A percentile compares a stretch with the other conserved stretches of the same genome.
Evolutionary conservation across 2,888 invertebrate species (phyloP).

Genomic region (Palloptera scutellata): DNA sequence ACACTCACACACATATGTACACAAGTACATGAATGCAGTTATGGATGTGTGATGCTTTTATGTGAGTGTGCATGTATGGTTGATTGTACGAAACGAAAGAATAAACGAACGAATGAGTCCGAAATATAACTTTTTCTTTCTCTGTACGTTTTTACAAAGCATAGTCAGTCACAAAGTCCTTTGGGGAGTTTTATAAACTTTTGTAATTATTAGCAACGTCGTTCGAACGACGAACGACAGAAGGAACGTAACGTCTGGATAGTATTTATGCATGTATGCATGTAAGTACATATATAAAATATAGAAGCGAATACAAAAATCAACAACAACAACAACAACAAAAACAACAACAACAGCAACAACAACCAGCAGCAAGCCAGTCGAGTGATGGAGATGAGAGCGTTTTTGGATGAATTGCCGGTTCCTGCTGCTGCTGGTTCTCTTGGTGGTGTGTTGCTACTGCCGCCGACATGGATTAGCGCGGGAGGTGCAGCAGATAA

Average conservation of each 20-base stretch:
- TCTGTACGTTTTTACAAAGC: conserved; percentile 25
- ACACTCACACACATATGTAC: too few relatives aligned
- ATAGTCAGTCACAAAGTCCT: conserved; percentile 41
- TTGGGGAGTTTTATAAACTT: conserved; percentile 49
- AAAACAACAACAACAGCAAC: background rate
- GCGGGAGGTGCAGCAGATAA: conserved; percentile 19
- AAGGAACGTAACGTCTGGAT: too few relatives aligned
- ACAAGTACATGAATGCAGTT: background rate
- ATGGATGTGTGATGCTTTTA: conserved; percentile 1
- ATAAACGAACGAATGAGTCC: background rate
- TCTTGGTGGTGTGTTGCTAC: conserved; percentile 32
- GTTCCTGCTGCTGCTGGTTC: background rate
- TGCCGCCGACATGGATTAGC: conserved; percentile 36
- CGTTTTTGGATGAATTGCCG: too few relatives aligned
- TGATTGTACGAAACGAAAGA: conserved; percentile 1
- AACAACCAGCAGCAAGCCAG: conserved; percentile 25
- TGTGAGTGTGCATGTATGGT: conserved; percentile 10
- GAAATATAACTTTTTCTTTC: conserved; percentile 37
- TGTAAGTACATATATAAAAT: too few relatives aligned
- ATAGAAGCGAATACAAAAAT: too few relatives aligned
- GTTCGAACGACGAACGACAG: conserved; percentile 45
- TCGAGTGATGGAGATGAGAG: too few relatives aligned
- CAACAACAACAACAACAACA: background rate
- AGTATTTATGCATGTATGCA: too few relatives aligned
- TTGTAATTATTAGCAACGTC: conserved; percentile 56